A percentile compares a stretch with the other conserved stretches of the same genome.
Evolutionary conservation across 1,140 invertebrate genomes (phyloP).

Genomic region (Anastrepha ludens): DNA sequence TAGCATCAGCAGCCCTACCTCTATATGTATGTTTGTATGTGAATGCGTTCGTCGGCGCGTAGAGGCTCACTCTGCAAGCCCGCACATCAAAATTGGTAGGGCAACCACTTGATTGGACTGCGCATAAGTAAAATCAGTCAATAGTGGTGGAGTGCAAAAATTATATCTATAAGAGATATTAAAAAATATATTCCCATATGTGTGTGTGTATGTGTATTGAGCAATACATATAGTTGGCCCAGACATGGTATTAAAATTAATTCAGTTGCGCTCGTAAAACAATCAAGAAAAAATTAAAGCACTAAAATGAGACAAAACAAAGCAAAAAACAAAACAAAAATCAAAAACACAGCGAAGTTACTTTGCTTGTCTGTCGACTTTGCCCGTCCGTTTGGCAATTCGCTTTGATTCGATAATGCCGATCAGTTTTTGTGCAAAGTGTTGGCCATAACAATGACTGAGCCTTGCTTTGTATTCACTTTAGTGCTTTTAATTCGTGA

Average conservation of each 20-base stretch:
- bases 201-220: background rate
- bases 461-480: background rate
- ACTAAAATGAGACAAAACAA: constrained; percentile 2
- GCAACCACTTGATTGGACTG: background rate
- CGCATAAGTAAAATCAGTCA: background rate
- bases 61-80: too few species aligned
- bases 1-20: background rate
- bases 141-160: background rate
- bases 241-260: constrained; percentile 46
- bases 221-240: background rate
- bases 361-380: background rate
- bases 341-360: background rate
- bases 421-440: background rate
- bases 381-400: background rate
- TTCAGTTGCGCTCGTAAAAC: constrained; percentile 44
- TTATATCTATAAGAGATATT: background rate
- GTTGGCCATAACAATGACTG: background rate
- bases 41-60: background rate
- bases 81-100: constrained; percentile 17
- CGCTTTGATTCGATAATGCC: constrained; percentile 13
- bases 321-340: too few species aligned
- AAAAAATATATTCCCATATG: background rate
- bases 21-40: background rate
- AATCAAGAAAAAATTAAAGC: constrained; percentile 46
- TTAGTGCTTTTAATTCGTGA: background rate